phyloP scores from a whole-genome alignment of 2,888 invertebrate species.

The Hydropsyche betteni region DNA sequence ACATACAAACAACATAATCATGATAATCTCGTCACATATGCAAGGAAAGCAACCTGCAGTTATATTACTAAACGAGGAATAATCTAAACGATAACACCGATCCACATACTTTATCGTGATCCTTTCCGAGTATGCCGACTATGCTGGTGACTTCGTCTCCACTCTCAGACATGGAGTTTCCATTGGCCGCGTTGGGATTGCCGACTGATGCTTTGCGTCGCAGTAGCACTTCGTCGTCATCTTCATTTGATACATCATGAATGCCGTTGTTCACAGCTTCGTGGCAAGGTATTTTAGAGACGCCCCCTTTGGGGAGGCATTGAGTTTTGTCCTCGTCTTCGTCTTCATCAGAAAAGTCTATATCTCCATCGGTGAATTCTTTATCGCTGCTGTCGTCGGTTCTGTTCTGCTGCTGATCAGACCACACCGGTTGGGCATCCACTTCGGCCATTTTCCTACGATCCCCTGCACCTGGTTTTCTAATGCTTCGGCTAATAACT shows the following conservation, averaged over 20 bases:
- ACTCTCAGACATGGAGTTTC: constrained; percentile 56
- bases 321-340: constrained; percentile 54
- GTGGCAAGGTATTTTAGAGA: constrained; percentile 56
- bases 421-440: constrained; percentile 58
- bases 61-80: too few species aligned
- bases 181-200: constrained; percentile 55
- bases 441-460: constrained; percentile 9
- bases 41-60: too few species aligned
- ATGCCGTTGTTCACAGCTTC: constrained; percentile 55
- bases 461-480: constrained; percentile 54
- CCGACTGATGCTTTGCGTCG: constrained; percentile 48
- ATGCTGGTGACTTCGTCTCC: constrained; percentile 62
- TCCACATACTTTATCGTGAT: constrained; percentile 65
- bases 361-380: constrained; percentile 64
- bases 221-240: constrained; percentile 31
- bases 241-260: background rate
- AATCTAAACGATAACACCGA: too few species aligned
- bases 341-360: constrained; percentile 60
- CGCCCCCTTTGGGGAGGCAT: constrained; percentile 1
- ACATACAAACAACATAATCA: too few species aligned
- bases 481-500: constrained; percentile 39
- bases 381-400: constrained; percentile 62
- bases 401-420: constrained; percentile 58
- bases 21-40: too few species aligned
- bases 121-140: constrained; percentile 66